phyloP scores from a whole-genome alignment of 1,140 invertebrate genomes.

The Meloidogyne floridensis region DNA sequence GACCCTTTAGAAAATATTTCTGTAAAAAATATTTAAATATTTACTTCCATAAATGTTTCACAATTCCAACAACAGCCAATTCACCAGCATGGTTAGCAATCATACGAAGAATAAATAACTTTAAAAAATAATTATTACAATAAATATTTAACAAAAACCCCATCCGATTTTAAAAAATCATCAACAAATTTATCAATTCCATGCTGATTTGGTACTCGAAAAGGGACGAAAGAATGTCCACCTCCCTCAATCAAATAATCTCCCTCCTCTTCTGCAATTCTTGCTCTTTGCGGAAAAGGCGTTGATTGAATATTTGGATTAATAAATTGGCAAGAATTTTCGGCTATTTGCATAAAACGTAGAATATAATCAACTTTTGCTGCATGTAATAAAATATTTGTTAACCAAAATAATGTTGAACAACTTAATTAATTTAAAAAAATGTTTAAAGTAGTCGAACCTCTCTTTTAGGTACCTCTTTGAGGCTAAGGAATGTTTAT shows the following conservation, averaged over 20 bases:
- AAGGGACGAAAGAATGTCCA: neutral
- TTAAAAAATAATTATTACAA: conserved; percentile 19
- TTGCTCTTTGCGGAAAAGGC: neutral
- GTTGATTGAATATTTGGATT: neutral
- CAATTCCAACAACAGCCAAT: conserved; percentile 68
- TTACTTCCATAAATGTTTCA: conserved; percentile 67
- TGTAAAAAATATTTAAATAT: neutral
- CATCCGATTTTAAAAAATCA: conserved; percentile 69
- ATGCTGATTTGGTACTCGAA: conserved; percentile 22
- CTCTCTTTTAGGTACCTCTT: no score
- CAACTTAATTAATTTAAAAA: no score
- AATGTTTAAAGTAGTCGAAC: no score
- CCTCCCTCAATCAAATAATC: no score
- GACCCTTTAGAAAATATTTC: no score
- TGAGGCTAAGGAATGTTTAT: no score
- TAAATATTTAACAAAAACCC: conserved; percentile 54
- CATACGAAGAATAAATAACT: conserved; percentile 68
- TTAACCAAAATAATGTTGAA: conserved; percentile 63
- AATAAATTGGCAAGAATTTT: conserved; percentile 31
- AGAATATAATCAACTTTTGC: conserved; percentile 62
- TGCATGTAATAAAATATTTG: conserved; percentile 52
- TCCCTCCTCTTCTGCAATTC: neutral
- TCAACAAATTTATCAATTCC: conserved; percentile 65
- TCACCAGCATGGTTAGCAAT: conserved; percentile 70
- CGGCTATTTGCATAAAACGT: conserved; percentile 64